These are phyloP conservation scores for Lepus timidus DNA, from an alignment of 2,113 vertebrate genomes.

Conservation along the genomic window DNA sequence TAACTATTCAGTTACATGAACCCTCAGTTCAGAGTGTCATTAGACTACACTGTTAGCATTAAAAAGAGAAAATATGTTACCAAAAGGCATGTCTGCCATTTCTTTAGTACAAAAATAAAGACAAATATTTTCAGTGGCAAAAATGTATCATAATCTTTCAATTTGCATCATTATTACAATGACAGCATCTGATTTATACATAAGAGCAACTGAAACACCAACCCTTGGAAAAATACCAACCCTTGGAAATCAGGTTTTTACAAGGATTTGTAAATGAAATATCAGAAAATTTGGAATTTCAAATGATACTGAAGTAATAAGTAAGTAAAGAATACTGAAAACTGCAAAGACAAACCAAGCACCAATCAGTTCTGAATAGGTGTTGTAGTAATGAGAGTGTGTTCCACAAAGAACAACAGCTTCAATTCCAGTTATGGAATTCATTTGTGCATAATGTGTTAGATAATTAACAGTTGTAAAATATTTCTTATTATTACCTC, in stretches of 20 bases:
- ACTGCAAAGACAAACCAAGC: background rate
- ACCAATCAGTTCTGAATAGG: background rate
- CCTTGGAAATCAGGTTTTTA: background rate
- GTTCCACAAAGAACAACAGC: background rate
- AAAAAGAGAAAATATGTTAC: background rate
- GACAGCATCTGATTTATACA: background rate
- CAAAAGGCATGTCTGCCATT: background rate
- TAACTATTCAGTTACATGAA: background rate
- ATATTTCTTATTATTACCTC: background rate
- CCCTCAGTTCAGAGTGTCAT: background rate
- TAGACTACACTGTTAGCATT: background rate
- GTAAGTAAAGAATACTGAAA: background rate
- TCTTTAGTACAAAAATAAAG: background rate
- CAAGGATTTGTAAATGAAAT: background rate
- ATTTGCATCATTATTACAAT: background rate
- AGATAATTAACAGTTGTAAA: background rate
- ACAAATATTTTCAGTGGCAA: slow-evolving; percentile 36
- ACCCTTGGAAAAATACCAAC: background rate
- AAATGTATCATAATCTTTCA: background rate
- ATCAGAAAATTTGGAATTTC: background rate
- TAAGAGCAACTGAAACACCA: background rate
- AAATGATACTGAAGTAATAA: background rate
- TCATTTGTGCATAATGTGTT: background rate
- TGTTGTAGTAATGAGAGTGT: background rate
- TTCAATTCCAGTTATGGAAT: background rate